Conservation (phyloP, 2,888 invertebrate genomes). For the Melanargia galathea region DNA sequence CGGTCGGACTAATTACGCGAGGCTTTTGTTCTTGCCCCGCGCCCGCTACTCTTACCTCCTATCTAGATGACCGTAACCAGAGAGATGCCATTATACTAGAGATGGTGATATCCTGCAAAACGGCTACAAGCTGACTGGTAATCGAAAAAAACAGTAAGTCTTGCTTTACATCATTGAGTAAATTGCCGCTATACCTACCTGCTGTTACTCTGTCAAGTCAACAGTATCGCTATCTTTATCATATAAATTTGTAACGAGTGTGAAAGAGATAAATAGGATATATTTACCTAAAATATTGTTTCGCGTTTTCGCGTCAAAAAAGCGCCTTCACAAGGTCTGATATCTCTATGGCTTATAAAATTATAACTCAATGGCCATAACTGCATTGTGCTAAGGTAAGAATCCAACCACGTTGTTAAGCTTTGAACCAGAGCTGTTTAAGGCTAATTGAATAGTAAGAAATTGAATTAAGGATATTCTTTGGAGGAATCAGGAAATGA, state of each 20-base stretch:
- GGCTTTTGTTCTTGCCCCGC: conserved; percentile 75
- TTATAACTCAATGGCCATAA: conserved; percentile 45
- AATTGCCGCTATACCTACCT: neutral
- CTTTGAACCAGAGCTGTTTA: conserved; percentile 35
- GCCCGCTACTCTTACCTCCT: conserved; percentile 58
- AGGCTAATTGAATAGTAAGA: conserved; percentile 34
- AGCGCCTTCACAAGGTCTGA: too few relatives aligned
- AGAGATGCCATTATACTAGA: neutral
- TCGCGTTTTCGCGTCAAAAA: neutral
- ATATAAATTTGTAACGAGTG: too few relatives aligned
- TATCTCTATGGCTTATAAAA: neutral
- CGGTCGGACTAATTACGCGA: conserved; percentile 79
- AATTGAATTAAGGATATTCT: conserved; percentile 29
- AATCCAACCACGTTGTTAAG: conserved; percentile 56
- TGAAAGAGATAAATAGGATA: too few relatives aligned
- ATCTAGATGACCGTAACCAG: conserved; percentile 56
- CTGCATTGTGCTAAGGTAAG: conserved; percentile 58
- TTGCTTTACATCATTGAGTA: too few relatives aligned
- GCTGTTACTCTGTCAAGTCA: too few relatives aligned
- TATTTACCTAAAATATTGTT: too few relatives aligned
- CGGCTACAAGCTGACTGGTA: neutral
- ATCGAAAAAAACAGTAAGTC: too few relatives aligned
- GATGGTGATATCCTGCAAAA: neutral
- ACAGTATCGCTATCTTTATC: too few relatives aligned
- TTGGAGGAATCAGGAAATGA: conserved; percentile 17